Evolutionary conservation across 1,140 invertebrate genomes (phyloP), one percentile per base, ranked within the genome.

Genomic region (Gerris buenoi): DNA sequence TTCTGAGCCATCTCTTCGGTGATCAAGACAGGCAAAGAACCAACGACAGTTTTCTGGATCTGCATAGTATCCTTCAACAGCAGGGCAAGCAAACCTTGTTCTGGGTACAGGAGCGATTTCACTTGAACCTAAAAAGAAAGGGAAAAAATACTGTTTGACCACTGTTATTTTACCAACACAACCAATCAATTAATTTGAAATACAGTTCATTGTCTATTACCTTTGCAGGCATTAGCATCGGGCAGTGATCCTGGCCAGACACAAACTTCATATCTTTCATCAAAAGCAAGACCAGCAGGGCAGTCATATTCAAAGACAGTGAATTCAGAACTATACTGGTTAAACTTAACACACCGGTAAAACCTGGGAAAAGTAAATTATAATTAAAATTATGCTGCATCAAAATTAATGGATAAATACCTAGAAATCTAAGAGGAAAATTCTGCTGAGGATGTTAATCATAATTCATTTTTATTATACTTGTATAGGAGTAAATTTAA

Each of bases 271-370:
- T 85, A 87, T 23, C 81, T 77, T 66, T 88, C 85, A 73, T 91
- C 89, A 73, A 91, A 91, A 1, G 87, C 86, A 22, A 91, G 75
- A n/a, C 88, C 89, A 67, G 83, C 81, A 0, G 89, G 89, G 77
- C 90, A 91, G 72, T 89, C 87, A 73, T 90, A 91, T 74, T 91
- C 87, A 73, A 91, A 91, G 1, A 90, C 86, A 1, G 86, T 88
- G 74, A 83, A 90, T 65, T 89, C 86, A 25, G 86, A 84, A 0
- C 83, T 78, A 58, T 81, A 81, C 76, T 90, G 87, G 74, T 90
- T 83, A 73, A 89, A 89, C 75, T 89, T 89, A 0, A 91, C 87
- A 73, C 89, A 92, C 22, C 89, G 84, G 74, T 91, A 91, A 77
- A 91, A 92, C 66, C 87, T 81, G 68, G 13, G 63, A 68, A 27